Conservation (phyloP, 2,888 invertebrate genomes). For the Scaptomyza polygonia region DNA sequence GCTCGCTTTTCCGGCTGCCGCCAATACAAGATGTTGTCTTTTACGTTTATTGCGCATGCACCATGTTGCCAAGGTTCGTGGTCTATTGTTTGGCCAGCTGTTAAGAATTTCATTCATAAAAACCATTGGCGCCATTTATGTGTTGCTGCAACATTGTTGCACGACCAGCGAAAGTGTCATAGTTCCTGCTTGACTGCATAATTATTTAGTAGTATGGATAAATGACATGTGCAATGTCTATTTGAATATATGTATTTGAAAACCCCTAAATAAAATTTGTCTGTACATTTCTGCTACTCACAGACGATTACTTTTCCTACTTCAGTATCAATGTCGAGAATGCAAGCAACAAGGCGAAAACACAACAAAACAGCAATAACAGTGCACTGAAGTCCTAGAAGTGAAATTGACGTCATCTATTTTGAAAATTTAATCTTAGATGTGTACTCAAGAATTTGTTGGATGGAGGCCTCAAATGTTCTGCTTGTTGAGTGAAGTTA, state of each 20-base stretch:
- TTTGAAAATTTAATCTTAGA: not conserved
- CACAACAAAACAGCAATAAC: constrained; percentile 18
- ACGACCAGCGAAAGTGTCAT: constrained; percentile 35
- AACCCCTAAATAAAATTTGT: constrained; percentile 1
- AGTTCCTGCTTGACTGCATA: constrained; percentile 1
- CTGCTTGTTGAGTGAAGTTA: too few species aligned
- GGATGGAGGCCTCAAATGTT: too few species aligned
- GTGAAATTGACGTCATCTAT: constrained; percentile 23
- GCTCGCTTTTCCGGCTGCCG: constrained; percentile 59
- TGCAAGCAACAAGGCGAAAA: constrained; percentile 37
- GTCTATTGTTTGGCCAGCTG: constrained; percentile 33
- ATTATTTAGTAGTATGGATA: constrained; percentile 44
- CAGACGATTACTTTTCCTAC: not conserved
- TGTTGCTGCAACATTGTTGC: constrained; percentile 60
- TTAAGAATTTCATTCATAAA: constrained; percentile 67
- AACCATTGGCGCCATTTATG: constrained; percentile 40
- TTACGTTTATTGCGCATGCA: constrained; percentile 57
- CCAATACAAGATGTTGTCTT: constrained; percentile 27
- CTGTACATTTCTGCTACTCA: not conserved
- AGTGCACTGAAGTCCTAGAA: not conserved
- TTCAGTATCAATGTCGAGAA: constrained; percentile 28
- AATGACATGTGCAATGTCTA: constrained; percentile 49
- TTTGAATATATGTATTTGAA: constrained; percentile 20
- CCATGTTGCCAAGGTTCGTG: constrained; percentile 56
- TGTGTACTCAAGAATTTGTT: too few species aligned